Percentiles rank a stretch among this genome's conserved stretches.
These are phyloP conservation scores for Anabacerthia variegaticeps DNA, from an alignment of 2,797 vertebrate genomes.

Conservation along the genomic window DNA sequence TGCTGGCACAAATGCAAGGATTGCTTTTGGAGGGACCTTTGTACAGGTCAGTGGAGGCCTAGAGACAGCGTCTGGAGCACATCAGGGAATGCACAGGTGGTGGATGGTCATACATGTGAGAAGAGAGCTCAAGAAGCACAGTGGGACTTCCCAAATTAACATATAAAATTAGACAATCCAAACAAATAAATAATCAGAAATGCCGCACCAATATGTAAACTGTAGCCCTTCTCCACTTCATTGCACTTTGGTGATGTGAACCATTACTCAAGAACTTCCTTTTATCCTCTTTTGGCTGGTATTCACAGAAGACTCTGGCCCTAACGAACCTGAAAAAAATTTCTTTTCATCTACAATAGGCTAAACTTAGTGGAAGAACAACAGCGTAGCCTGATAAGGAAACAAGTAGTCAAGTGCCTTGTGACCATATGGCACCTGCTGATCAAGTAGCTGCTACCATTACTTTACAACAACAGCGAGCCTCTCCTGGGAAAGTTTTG, in stretches of 20 bases:
- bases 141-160: neutral
- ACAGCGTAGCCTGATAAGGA: neutral
- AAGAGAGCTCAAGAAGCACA: neutral
- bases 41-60: neutral
- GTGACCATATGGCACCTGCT: fast-evolving
- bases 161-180: neutral
- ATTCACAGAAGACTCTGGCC: neutral
- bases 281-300: neutral
- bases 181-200: neutral
- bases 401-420: neutral
- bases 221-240: neutral
- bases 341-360: neutral
- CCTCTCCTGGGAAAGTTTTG: neutral
- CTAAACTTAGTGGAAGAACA: neutral
- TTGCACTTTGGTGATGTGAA: neutral
- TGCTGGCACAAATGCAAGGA: neutral
- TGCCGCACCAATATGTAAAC: neutral
- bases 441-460: neutral
- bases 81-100: fast-evolving
- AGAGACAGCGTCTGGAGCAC: neutral
- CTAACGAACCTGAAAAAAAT: neutral
- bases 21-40: neutral
- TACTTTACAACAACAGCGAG: neutral
- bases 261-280: neutral
- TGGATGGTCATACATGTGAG: neutral